Evolutionary conservation across 2,797 vertebrate genomes (phyloP), one percentile per base, ranked within the genome.

Genomic region (Xiphophorus birchmanni): DNA sequence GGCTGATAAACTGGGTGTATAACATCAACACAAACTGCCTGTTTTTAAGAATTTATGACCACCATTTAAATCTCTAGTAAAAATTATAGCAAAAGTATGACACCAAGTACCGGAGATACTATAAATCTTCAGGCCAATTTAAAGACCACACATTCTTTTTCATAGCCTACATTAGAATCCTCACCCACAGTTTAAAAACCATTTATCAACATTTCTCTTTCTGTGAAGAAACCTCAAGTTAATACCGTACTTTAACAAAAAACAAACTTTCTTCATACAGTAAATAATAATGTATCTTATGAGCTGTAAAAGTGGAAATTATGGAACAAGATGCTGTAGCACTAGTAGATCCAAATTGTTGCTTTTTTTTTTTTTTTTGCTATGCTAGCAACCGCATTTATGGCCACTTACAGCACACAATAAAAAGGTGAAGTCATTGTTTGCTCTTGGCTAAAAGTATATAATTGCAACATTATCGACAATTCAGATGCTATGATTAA

Each of bases 401-500:
- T 85, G 82, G 91, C 83, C 80, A 44, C 87, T 87, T 91, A 89
- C 50, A 75, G 71, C 74, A 35, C 48, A 78, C 84, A 86, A 92
- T 94, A 94, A 95, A 95, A 91, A 73, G 48, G 60, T 56, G 77
- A 85, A 86, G 73, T 82, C 89, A 79, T 67, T 75, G 89, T 94
- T 94, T 93, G 89, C 88, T 81, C 82, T 80, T 48, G 45, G 82
- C 79, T 82, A 52, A 89, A 94, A 91, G 91, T 81, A 90, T 91
- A 89, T 88, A 91, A 91, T 67, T 77, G 44, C 58, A 52, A 54
- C 80, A 85, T 79, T 80, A 87, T 77, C 82, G 69, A 83, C 40
- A 67, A 86, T 85, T 83, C 48, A 72, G 73, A 79, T 75, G 81
- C 18, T 48, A 71, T 67, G 86, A 87, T 88, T 40, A 82, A 50